Evolutionary conservation across 1,140 invertebrate genomes (phyloP), one percentile per base, ranked within the genome.

Genomic region (Xylocopa sonorina): DNA sequence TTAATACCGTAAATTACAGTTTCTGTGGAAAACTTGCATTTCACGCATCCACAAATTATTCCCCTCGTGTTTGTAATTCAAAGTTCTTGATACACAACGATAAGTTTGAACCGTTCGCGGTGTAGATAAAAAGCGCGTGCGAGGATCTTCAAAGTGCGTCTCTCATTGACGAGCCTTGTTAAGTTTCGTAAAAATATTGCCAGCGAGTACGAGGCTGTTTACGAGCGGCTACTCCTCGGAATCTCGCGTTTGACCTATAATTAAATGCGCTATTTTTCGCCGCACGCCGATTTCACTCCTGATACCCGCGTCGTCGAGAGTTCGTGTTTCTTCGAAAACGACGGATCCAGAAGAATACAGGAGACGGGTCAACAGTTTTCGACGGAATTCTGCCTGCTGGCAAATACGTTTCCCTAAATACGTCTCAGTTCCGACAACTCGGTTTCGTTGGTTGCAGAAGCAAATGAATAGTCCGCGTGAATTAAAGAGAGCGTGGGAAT

Each of bases 261-360:
- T 83, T 83, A 83, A 83, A 83, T 83, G 72, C 68, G 79, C 73
- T 80, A 76, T 81, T 83, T 83, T 83, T 83, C 73, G 82, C 73
- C 58, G 67, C 75, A 21, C 6, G 62, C 55, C 60, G 67, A 81
- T 76, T 75, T 68, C 32, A 34, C 55, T 55, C 24, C 29, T 58
- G 50, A 69, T 55, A n/a, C n/a, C n/a, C n/a, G 48, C 41, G 43
- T 69, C 46, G 41, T 43, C 69, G 69, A 24, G 58, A 21, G 27
- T 55, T 38, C 34, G 46, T 24, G 43, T 43, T 57, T 48, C 46
- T 34, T 78, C 58, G 57, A 48, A 48, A 53, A 62, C 21, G 38
- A 38, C 46, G 18, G 7, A 29, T 29, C 24, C 2, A 21, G 27
- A 66, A 66, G 27, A 27, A 27, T 10, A 16, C 5, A 10, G 16